A percentile compares a stretch with the other conserved stretches of the same genome.
Conservation (phyloP, 2,888 invertebrate genomes). For the Nomada ruficornis region DNA sequence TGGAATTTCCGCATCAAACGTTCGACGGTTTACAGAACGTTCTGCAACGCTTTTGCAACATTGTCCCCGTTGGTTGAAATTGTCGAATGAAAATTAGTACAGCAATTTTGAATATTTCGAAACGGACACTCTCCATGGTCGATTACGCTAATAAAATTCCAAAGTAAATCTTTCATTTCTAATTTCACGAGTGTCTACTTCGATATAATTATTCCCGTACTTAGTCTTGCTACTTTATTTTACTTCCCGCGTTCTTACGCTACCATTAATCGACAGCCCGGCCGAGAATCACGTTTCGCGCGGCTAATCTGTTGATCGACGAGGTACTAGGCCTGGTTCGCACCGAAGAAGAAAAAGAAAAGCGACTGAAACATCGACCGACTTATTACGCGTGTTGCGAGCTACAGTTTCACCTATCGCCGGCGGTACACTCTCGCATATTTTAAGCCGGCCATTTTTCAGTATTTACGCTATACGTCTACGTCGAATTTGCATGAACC, state of each 20-base stretch:
- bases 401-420: conserved; percentile 80
- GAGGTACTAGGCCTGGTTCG: not conserved
- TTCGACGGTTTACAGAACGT: not conserved
- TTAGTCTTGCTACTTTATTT: too few relatives aligned
- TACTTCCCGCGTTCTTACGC: too few relatives aligned
- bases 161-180: too few relatives aligned
- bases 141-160: too few relatives aligned
- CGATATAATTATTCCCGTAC: too few relatives aligned
- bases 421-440: conserved; percentile 82
- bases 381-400: conserved; percentile 72
- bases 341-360: conserved; percentile 18
- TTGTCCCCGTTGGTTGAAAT: not conserved
- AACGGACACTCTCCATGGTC: too few relatives aligned
- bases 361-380: conserved; percentile 60
- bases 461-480: conserved; percentile 82
- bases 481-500: conserved; percentile 82
- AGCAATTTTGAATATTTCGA: not conserved
- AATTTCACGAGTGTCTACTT: too few relatives aligned
- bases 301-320: conserved; percentile 16
- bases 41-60: not conserved
- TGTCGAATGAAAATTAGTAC: not conserved
- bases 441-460: conserved; percentile 84
- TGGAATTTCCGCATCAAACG: not conserved
- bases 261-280: too few relatives aligned
- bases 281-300: not conserved